Evolutionary conservation across 2,113 vertebrate species (phyloP), one percentile per base, ranked within the genome.

Genomic region (Dipodomys spectabilis): DNA sequence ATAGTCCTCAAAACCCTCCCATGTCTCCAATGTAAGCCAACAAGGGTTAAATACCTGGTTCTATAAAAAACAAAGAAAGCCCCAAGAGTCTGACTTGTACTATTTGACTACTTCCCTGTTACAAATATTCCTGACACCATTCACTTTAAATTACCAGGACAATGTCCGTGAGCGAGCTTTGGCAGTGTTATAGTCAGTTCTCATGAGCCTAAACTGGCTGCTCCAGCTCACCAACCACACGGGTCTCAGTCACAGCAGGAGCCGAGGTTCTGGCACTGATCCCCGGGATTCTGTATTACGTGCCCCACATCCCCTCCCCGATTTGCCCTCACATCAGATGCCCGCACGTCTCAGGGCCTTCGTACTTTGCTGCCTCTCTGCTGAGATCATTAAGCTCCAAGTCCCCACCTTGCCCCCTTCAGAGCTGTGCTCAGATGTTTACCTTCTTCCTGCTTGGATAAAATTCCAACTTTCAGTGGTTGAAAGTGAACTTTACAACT

Each of bases 211-310:
- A 1, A 12, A 62, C n/a, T 16, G 2, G 44, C 27, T 1, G 16
- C 2, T 25, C 7, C 4, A 18, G 57, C 4, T 19, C 27, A 18
- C 4, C 2, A 39, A 2, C 23, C 8, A 1, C 20, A 6, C 1
- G n/a, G 20, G 69, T 2, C 71, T 28, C 27, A 10, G 28, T 10
- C 11, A 25, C 2, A 27, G 86, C 12, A 22, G 60, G 74, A 62
- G 19, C 19, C 5, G 39, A 39, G 65, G 30, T 71, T 27, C 23
- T 35, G 64, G 35, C 45, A n/a, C 23, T 0, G 39, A 27, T 65
- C 22, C 8, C 0, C 9, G 18, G 39, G 60, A 28, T 25, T 82
- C 44, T 78, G 35, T 7, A 3, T 2, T 57, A 60, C 16, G 32
- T 10, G 22, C n/a, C 35, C 23, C 44, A 4, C 0, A 6, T 7